Conservation (phyloP, 2,797 vertebrate genomes). For the Labeo calbasu region DNA sequence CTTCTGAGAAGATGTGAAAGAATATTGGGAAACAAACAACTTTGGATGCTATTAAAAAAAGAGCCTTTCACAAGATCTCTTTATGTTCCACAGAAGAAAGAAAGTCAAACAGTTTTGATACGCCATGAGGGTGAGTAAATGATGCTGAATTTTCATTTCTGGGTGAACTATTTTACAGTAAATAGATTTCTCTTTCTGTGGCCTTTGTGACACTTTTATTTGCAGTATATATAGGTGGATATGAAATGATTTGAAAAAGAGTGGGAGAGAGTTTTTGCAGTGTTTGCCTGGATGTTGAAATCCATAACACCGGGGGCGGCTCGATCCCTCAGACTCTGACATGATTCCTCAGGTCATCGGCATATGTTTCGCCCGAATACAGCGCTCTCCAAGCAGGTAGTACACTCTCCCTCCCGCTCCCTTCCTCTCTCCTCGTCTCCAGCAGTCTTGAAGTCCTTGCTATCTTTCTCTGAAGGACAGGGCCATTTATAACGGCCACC, state of each 20-base stretch:
- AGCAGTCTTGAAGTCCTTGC: slow-evolving; percentile 62
- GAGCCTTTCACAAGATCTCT: background rate
- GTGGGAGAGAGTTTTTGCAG: slow-evolving; percentile 7
- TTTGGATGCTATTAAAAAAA: too few species aligned
- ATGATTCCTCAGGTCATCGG: slow-evolving; percentile 48
- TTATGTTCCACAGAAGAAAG: background rate
- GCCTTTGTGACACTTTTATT: background rate
- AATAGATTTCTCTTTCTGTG: background rate
- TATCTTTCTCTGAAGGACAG: slow-evolving; percentile 62
- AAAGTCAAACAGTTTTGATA: background rate
- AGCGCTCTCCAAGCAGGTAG: slow-evolving; percentile 56
- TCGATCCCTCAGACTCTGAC: slow-evolving; percentile 45
- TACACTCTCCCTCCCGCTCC: slow-evolving; percentile 41
- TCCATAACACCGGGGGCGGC: background rate
- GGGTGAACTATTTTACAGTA: background rate
- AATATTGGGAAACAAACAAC: too few species aligned
- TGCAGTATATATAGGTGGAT: background rate
- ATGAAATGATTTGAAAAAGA: background rate
- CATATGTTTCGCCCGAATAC: slow-evolving; percentile 61
- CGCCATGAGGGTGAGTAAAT: background rate
- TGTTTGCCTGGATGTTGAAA: slow-evolving; percentile 18
- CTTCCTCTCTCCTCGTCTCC: slow-evolving; percentile 42
- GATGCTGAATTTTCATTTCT: background rate
- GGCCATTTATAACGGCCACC: slow-evolving; percentile 60
- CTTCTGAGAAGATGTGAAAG: too few species aligned